Conservation (phyloP, 2,888 invertebrate genomes). For the Leptogaster cylindrica region DNA sequence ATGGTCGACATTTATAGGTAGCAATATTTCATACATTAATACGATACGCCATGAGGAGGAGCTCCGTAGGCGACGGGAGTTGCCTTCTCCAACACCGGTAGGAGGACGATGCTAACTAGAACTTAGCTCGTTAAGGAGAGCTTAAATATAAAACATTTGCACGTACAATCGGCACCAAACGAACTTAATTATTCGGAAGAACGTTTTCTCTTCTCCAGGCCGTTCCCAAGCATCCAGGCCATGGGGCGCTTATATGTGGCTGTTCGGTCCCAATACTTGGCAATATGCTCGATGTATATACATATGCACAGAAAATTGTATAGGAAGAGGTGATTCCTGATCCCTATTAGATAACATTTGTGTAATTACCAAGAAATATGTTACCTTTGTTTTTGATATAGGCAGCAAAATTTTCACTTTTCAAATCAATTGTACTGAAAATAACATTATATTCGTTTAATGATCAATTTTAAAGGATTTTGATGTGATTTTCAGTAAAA, state of each 20-base stretch:
- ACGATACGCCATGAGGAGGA: conserved; percentile 27
- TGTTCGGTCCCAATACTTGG: not conserved
- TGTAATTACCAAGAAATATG: too few relatives aligned
- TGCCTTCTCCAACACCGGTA: not conserved
- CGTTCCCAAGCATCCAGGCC: not conserved
- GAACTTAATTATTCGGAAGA: conserved; percentile 38
- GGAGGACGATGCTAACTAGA: conserved; percentile 3
- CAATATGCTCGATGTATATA: not conserved
- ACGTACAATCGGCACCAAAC: conserved; percentile 37
- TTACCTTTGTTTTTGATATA: too few relatives aligned
- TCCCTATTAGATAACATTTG: too few relatives aligned
- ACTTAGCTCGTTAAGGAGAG: conserved; percentile 35
- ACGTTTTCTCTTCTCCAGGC: not conserved
- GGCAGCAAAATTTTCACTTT: too few relatives aligned
- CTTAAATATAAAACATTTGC: conserved; percentile 22
- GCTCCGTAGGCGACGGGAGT: conserved; percentile 5
- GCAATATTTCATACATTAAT: conserved; percentile 47
- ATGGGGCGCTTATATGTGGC: not conserved
- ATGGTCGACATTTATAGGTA: conserved; percentile 43
- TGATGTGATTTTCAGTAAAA: too few relatives aligned
- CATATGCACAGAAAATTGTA: too few relatives aligned
- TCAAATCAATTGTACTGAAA: too few relatives aligned
- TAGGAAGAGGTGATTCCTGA: too few relatives aligned
- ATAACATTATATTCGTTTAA: too few relatives aligned
- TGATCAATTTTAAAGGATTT: too few relatives aligned